Base-by-base conservation (phyloP, 2,888 invertebrate species). In the Hypselothyrea guttata region DNA sequence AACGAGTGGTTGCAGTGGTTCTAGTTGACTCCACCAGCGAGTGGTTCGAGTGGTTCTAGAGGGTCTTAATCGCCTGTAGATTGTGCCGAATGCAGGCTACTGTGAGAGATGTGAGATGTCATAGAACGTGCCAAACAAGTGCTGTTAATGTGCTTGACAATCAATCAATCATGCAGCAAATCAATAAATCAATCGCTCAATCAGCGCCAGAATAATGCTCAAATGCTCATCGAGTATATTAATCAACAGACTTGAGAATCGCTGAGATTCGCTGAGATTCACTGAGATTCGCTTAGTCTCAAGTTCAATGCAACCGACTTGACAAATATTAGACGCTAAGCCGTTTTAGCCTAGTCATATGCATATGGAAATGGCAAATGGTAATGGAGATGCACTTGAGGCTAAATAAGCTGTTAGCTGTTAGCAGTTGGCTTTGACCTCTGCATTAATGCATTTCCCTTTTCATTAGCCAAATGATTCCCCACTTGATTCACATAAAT, bases 111-210 rank as follows among this genome's bases (percentile, higher is more conserved):
- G 42, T 56, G 40, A 46, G 7, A 7, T 7, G 56, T 31, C 30
- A 45, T 33, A 31, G 46, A 53, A 38, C 9, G 45, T 15, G 4
- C 15, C n/a, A 53, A 52, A 59, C 59, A 71, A 71, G 55, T 46
- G 72, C 59, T 45, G 51, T 30, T 71, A 72, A 68, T 71, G 41
- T 55, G 46, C 53, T 60, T n/a, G 73, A 61, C 73, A 59, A 71
- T 59, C 58, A 60, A 72, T 69, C 69, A 68, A 28, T 56, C 48
- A 60, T 5, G 33, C 52, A 47, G 8, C 35, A 22, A 35, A n/a
- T 42, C 71, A 51, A 7, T 16, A 49, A 46, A 13, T 28, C 57
- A 56, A 16, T 47, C 49, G 47, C 12, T 45, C 49, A 18, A 27
- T 33, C 51, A 57, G 44, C 48, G 18, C 4, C 16, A 28, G 41